Conservation (phyloP, 2,888 invertebrate genomes). For the Thelaira solivaga region DNA sequence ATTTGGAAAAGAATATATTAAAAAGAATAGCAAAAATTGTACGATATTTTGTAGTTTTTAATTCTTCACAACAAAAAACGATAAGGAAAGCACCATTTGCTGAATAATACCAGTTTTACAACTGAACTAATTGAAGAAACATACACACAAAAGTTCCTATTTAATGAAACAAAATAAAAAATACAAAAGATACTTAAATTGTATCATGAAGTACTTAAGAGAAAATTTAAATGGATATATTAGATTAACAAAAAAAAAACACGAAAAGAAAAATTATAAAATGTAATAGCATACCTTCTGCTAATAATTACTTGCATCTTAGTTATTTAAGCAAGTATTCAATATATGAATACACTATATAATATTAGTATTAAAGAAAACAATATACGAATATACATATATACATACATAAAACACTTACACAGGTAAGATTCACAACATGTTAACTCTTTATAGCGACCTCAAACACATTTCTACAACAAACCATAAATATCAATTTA, state of each 20-base stretch:
- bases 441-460: no score
- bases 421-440: no score
- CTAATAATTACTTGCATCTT: conserved; percentile 24
- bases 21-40: conserved; percentile 3
- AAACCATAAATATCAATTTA: no score
- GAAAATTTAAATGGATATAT: conserved; percentile 38
- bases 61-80: conserved; percentile 2
- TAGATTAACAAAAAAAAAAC: conserved; percentile 9
- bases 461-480: no score
- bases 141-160: conserved; percentile 50
- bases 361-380: no score
- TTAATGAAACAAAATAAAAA: conserved; percentile 33
- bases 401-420: no score
- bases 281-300: neutral
- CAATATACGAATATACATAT: no score
- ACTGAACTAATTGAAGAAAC: conserved; percentile 24
- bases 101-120: neutral
- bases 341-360: conserved; percentile 23
- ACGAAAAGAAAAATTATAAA: no score
- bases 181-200: conserved; percentile 37
- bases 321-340: conserved; percentile 9
- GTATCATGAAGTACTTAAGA: conserved; percentile 33
- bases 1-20: neutral
- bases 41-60: conserved; percentile 14
- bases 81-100: neutral